A percentile compares a stretch with the other conserved stretches of the same genome.
Evolutionary conservation across 2,797 vertebrate genomes (phyloP).

Genomic region (Dryobates pubescens): DNA sequence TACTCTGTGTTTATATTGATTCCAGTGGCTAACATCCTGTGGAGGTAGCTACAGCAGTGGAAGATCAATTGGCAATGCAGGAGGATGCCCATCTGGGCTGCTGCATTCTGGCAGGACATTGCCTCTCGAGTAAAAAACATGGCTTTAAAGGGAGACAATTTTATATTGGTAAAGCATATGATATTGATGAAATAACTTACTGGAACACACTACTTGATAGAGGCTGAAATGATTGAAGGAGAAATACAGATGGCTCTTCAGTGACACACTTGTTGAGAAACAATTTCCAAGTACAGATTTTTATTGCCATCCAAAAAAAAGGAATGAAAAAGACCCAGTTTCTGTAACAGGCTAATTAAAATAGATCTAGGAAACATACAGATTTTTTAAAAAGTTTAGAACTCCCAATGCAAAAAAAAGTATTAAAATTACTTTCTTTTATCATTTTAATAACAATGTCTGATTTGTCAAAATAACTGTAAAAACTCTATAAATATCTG

Average conservation of each 20-base stretch:
- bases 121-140: no score
- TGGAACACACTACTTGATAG: neutral
- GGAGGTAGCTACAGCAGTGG: no score
- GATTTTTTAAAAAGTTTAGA: neutral
- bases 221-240: neutral
- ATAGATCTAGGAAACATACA: neutral
- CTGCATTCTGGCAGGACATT: no score
- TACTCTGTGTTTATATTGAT: no score
- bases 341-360: slow-evolving; percentile 3
- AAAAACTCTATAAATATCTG: slow-evolving; percentile 66
- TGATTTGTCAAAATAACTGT: slow-evolving; percentile 68
- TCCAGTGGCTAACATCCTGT: no score
- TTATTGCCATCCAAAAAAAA: neutral
- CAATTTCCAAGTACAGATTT: neutral
- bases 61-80: no score
- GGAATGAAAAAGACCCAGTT: neutral
- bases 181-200: neutral
- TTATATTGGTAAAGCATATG: neutral
- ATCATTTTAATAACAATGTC: slow-evolving; percentile 53
- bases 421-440: slow-evolving; percentile 45
- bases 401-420: neutral
- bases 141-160: neutral
- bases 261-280: neutral
- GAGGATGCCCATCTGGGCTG: no score
- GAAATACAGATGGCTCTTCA: neutral